phyloP scores from a whole-genome alignment of 2,888 invertebrate genomes.

The Euproctis similis region DNA sequence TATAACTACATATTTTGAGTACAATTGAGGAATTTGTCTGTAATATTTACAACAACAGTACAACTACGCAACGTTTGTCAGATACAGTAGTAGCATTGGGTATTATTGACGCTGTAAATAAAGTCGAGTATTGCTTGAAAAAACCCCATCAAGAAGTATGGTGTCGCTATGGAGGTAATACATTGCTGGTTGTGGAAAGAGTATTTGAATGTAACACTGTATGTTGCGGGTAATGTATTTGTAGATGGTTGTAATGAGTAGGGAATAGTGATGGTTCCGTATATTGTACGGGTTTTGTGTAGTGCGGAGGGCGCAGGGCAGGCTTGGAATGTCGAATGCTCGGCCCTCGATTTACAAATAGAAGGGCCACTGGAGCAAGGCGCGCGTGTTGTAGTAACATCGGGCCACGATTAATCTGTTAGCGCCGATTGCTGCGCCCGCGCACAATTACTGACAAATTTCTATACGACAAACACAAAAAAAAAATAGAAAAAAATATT shows the following conservation, averaged over 20 bases:
- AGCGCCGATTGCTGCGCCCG: slow-evolving; percentile 53
- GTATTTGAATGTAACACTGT: slow-evolving; percentile 25
- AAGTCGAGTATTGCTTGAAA: slow-evolving; percentile 30
- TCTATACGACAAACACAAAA: too few species aligned
- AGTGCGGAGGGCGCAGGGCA: slow-evolving; percentile 58
- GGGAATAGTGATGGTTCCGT: slow-evolving; percentile 30
- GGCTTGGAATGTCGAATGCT: slow-evolving; percentile 64
- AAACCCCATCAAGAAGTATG: slow-evolving; percentile 6
- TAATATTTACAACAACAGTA: too few species aligned
- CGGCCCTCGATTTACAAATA: slow-evolving; percentile 74
- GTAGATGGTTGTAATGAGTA: slow-evolving; percentile 27
- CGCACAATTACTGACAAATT: too few species aligned
- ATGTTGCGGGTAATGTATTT: slow-evolving; percentile 39
- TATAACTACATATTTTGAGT: too few species aligned
- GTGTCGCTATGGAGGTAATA: slow-evolving; percentile 26
- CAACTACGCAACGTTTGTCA: slow-evolving; percentile 45
- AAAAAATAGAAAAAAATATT: too few species aligned
- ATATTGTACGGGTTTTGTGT: slow-evolving; percentile 31
- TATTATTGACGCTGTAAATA: slow-evolving; percentile 33
- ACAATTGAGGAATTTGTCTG: too few species aligned
- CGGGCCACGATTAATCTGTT: slow-evolving; percentile 66
- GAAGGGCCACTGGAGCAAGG: slow-evolving; percentile 67
- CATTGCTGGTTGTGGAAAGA: slow-evolving; percentile 39
- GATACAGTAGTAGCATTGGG: slow-evolving; percentile 47
- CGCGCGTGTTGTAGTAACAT: slow-evolving; percentile 72